Percentiles rank a stretch among this genome's conserved stretches.
Conservation (phyloP, 2,113 vertebrate genomes). For the Xenotilapia leptura region DNA sequence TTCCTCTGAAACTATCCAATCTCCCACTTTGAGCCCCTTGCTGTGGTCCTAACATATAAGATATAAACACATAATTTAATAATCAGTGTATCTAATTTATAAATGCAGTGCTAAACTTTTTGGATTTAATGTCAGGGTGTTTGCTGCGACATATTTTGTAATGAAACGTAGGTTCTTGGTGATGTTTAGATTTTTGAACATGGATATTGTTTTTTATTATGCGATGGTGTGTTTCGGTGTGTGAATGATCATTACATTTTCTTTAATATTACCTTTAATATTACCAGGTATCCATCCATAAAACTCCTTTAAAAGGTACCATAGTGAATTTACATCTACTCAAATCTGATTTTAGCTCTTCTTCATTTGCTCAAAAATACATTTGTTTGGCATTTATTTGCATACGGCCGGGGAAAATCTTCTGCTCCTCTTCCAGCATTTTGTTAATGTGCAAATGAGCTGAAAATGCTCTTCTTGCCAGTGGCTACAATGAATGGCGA, state of each 20-base stretch:
- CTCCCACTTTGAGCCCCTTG: slow-evolving; percentile 39
- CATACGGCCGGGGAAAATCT: background rate
- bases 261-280: slow-evolving; percentile 4
- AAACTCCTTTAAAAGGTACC: background rate
- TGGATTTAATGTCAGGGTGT: slow-evolving; percentile 61
- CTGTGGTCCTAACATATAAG: slow-evolving; percentile 58
- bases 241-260: slow-evolving; percentile 1
- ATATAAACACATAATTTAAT: slow-evolving; percentile 68
- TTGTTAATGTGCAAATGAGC: slow-evolving; percentile 17
- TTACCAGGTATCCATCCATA: slow-evolving; percentile 18
- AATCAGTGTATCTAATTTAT: slow-evolving; percentile 73
- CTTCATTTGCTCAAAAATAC: background rate
- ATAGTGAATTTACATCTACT: slow-evolving; percentile 3
- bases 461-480: slow-evolving; percentile 48
- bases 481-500: slow-evolving; percentile 43
- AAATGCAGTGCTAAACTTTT: slow-evolving; percentile 63
- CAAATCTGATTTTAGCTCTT: background rate
- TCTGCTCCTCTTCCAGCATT: slow-evolving; percentile 12
- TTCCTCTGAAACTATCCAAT: background rate
- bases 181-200: slow-evolving; percentile 30
- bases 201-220: slow-evolving; percentile 45
- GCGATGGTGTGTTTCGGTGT: background rate
- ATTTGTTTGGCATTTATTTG: slow-evolving; percentile 6
- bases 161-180: slow-evolving; percentile 34
- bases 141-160: slow-evolving; percentile 58